Evolutionary conservation across 2,888 invertebrate species (phyloP), one percentile per base, ranked within the genome.

Genomic region (Sinopyrophorus schimmeli): DNA sequence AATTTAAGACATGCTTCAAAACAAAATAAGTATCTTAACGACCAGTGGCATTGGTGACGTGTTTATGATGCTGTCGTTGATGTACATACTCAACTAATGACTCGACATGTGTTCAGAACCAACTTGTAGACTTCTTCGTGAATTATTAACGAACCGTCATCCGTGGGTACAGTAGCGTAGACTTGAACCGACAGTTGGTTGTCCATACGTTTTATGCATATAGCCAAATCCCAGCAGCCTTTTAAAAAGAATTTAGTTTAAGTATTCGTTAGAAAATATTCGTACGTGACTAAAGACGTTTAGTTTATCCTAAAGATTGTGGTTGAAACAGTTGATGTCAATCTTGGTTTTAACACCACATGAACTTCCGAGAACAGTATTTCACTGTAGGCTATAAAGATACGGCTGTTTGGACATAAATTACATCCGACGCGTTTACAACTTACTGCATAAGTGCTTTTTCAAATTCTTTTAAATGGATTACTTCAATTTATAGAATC

Each of bases 11-110:
- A 39, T 27, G 50, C n/a, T n/a, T n/a, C n/a, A n/a, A 39, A 44
- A 46, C 50, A 44, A 46, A 50, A 46, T 50, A 50, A 44, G 41
- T 42, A 50, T 54, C 48, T 56, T 57, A 54, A 67, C 65, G 65
- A 63, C 57, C 62, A 61, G 61, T 57, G 66, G 60, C 55, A 58
- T 58, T 63, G 65, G 60, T 67, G 70, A 71, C 67, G 66, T 68
- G 68, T 71, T 71, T 71, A 71, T 68, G 70, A 69, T 65, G 65
- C 65, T 60, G 63, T 54, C 64, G 70, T 58, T 70, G 71, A 71
- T 67, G 65, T 69, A 70, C 66, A 63, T 59, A 67, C 62, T 64
- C 62, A 59, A 64, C 69, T 70, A 70, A 70, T 70, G 68, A 69
- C 65, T 66, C 68, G 62, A 70, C 69, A 69, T 69, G 64, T 70